Percentiles rank a stretch among this genome's conserved stretches.
These are phyloP conservation scores for Papilio protenor DNA, from an alignment of 2,888 invertebrate genomes.

Conservation along the genomic window DNA sequence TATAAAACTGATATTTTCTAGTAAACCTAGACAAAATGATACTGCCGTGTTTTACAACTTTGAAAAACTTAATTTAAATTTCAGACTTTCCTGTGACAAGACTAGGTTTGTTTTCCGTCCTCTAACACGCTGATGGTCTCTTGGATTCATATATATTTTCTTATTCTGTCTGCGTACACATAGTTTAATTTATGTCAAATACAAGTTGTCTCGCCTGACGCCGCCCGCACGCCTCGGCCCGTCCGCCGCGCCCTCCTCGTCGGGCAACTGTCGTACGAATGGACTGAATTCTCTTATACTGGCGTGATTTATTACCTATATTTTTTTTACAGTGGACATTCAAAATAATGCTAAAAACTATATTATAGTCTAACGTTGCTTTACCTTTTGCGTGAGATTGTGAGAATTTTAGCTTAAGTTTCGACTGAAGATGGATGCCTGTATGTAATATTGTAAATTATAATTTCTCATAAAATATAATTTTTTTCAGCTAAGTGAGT, in stretches of 20 bases:
- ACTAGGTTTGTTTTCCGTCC: neutral
- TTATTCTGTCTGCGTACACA: constrained; percentile 4
- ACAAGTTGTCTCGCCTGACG: constrained; percentile 45
- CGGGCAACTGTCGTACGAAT: constrained; percentile 67
- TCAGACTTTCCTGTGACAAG: neutral
- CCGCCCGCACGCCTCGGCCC: constrained; percentile 53
- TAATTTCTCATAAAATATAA: constrained; percentile 86
- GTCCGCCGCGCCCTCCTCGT: constrained; percentile 32
- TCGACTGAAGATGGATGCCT: constrained; percentile 85
- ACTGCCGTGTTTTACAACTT: neutral
- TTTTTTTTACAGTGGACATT: constrained; percentile 78
- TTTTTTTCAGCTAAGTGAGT: constrained; percentile 83
- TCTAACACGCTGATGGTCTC: neutral
- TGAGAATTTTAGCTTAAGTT: constrained; percentile 85
- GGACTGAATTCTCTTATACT: constrained; percentile 72
- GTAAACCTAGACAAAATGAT: neutral
- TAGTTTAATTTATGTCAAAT: neutral
- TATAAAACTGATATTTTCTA: neutral
- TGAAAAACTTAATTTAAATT: neutral
- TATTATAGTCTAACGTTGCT: constrained; percentile 85
- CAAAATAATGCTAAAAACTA: constrained; percentile 82
- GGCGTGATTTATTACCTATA: constrained; percentile 71
- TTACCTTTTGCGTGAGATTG: constrained; percentile 85
- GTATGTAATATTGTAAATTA: constrained; percentile 86
- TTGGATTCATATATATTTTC: neutral